Evolutionary conservation across 53 echinoderm and acorn worm species (phyloP).

Genomic region (Actinopyga echinites): DNA sequence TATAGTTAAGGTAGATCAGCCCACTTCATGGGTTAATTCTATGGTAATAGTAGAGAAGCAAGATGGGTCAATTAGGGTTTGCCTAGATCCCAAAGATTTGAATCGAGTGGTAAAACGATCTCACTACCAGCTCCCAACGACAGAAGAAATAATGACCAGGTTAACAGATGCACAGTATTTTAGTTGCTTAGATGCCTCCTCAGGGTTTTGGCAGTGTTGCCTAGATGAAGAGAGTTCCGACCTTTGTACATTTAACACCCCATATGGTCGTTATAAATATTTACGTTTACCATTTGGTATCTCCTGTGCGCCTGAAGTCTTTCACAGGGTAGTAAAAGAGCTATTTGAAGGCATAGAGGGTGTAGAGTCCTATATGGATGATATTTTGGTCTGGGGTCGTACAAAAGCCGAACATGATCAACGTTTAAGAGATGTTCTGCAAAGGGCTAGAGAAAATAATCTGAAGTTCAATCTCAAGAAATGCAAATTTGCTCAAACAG

Average conservation of each 20-base stretch:
- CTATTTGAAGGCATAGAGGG: constrained; percentile 12
- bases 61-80: constrained; percentile 51
- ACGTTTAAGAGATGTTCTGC: not conserved
- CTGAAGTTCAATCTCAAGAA: not conserved
- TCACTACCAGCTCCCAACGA: constrained; percentile 49
- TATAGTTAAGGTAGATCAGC: constrained; percentile 47
- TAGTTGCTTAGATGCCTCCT: constrained; percentile 48
- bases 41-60: constrained; percentile 60
- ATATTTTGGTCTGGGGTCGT: not conserved
- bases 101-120: constrained; percentile 47
- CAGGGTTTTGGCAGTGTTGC: constrained; percentile 56
- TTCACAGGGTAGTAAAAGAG: not conserved
- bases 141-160: constrained; percentile 44
- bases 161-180: constrained; percentile 56
- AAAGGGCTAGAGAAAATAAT: constrained; percentile 8
- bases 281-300: not conserved
- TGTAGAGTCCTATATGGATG: constrained; percentile 1
- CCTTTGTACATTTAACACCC: not conserved
- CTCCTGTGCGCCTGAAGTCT: not conserved
- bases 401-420: constrained; percentile 10
- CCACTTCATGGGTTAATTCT: constrained; percentile 61
- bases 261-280: not conserved
- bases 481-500: not conserved
- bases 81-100: constrained; percentile 59
- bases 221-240: constrained; percentile 30